phyloP scores from a whole-genome alignment of 2,113 vertebrate genomes.

The Illadopsis cleaveri region DNA sequence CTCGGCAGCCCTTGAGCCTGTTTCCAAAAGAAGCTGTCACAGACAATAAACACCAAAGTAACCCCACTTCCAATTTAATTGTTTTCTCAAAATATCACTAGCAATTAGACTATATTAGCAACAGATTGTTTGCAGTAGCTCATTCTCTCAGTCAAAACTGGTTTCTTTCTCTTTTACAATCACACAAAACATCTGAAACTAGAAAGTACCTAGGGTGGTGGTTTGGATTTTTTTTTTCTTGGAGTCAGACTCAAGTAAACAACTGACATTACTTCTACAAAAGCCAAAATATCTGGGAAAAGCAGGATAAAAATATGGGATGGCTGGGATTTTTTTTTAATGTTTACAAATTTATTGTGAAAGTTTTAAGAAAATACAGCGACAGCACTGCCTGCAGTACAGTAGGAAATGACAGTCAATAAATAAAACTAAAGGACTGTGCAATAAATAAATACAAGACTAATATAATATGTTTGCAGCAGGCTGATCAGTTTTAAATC shows the following conservation, averaged over 20 bases:
- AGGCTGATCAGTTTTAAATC: slow-evolving; percentile 47
- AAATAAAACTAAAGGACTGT: slow-evolving; percentile 55
- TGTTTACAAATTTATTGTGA: slow-evolving; percentile 32
- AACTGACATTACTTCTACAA: not conserved
- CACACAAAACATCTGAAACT: slow-evolving; percentile 44
- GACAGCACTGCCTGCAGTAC: slow-evolving; percentile 44
- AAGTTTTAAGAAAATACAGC: slow-evolving; percentile 62
- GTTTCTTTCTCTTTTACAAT: slow-evolving; percentile 43
- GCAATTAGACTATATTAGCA: slow-evolving; percentile 70
- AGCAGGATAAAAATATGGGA: not conserved
- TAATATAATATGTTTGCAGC: slow-evolving; percentile 8
- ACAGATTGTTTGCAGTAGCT: slow-evolving; percentile 57
- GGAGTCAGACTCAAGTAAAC: slow-evolving; percentile 11
- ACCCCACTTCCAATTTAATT: slow-evolving; percentile 63
- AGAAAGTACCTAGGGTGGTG: slow-evolving; percentile 22
- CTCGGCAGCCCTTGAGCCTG: slow-evolving; percentile 24
- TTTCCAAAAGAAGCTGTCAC: slow-evolving; percentile 61
- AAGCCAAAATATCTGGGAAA: slow-evolving; percentile 14
- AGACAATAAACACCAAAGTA: slow-evolving; percentile 65
- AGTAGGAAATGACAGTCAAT: slow-evolving; percentile 37
- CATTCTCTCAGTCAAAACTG: slow-evolving; percentile 37
- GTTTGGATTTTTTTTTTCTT: not conserved
- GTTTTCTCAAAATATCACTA: slow-evolving; percentile 67
- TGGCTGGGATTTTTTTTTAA: not conserved
- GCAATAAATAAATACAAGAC: slow-evolving; percentile 52